Base-by-base conservation (phyloP, 2,888 invertebrate species). In the Clistopyga incitator region DNA sequence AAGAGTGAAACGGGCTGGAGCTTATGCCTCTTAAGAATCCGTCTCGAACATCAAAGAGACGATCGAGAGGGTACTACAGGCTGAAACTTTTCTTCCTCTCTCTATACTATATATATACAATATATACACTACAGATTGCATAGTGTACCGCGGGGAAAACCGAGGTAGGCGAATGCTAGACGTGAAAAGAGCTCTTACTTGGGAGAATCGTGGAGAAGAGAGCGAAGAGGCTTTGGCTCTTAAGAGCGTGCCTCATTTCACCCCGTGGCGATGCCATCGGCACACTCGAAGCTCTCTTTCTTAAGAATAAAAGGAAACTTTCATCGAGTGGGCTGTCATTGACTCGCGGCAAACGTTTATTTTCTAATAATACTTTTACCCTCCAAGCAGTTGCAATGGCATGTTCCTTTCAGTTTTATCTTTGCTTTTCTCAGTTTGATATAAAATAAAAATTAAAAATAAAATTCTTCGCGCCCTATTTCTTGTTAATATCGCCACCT, bases 131-230 rank as follows among this genome's bases (percentile, higher is more conserved):
- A 64, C 20, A 50, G 25, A 70, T 61, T 64, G 54, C 34, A 34
- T 23, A 67, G 65, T 54, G 54, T 59, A 76, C 38, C 18, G 70
- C 11, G 45, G 11, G 42, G 72, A 20, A 65, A 77, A 77, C 67
- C 34, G 52, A 70, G 52, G 18, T 20, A 29, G 47, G 65, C 67
- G 67, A 45, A 38, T 78, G 45, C 67, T 42, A 71, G 81, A 81
- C 72, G 54, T 78, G 81, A 68, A 81, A 77, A 81, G 72, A 77
- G 56, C 81, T 81, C 67, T 81, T 67, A 81, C 72, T 81, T 47
- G 29, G 29, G 59, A 61, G 42, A 78, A 81, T 72, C 67, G 23
- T 52, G 64, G 67, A 77, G 76, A 56, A 29, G 61, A 64, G 18
- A 38, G 13, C 59, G 42, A 67, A 72, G 77, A 54, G 54, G 50